Base-by-base conservation (phyloP, 1,140 invertebrate species). In the Hirudo medicinalis region DNA sequence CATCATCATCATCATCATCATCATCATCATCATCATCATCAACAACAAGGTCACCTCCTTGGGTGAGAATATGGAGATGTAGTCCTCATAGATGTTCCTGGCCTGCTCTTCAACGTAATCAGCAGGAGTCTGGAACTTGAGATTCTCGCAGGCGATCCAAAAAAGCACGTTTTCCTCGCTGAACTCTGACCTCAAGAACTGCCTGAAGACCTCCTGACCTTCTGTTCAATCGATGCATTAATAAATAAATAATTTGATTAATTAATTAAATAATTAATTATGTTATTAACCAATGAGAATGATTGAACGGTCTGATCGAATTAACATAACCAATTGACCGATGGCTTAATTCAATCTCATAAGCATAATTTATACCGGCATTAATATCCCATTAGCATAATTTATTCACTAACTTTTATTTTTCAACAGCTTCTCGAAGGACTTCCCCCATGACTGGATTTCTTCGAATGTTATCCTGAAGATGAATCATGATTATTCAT, bases 81-180 rank as follows among this genome's bases (percentile, higher is more conserved):
- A 70, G n/a, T 70, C 69, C 17, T 70, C 69, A 54, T 70, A 70
- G 8, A 70, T 70, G 15, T 36, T 49, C 20, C 69, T 36, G 53
- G 53, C 69, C 19, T 27, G 32, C 25, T 70, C 69, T 27, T 70
- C 69, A 27, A 70, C 49, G 40, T 19, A 27, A 22, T 70, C 69
- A 17, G 36, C 19, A n/a, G 25, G 25, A 2, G 69, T 70, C 25
- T 70, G 69, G 8, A 53, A 27, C 29, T 70, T 70, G 15, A 70
- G 49, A 13, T 70, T 49, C 53, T 70, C 69, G 25, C 69, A 70
- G 4, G 69, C 69, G 17, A 70, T 53, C 69, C 69, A 70, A 53
- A 70, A 70, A 13, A 70, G 49, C 43, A 70, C 69, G 29, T 70
- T 70, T 70, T 70, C 69, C 49, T 70, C 69, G 25, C 69, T 70